These are phyloP conservation scores for Hipparchia semele DNA, from an alignment of 2,888 invertebrate genomes.

Conservation along the genomic window DNA sequence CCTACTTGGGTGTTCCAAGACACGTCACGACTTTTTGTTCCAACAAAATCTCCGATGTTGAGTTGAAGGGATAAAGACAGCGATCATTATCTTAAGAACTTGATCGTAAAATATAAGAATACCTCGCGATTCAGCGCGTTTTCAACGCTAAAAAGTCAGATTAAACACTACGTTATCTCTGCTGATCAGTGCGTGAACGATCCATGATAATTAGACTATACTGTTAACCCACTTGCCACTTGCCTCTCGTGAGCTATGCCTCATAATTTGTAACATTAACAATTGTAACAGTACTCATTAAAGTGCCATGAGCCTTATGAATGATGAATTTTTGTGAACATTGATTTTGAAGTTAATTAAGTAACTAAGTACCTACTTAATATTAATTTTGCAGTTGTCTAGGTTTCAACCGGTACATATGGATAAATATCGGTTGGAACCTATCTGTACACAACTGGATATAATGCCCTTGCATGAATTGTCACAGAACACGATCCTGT, in stretches of 20 bases:
- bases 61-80: too few relatives aligned
- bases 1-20: too few relatives aligned
- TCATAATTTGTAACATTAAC: conserved; percentile 37
- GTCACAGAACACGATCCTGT: too few relatives aligned
- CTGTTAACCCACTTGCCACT: conserved; percentile 44
- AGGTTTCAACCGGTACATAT: too few relatives aligned
- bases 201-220: conserved; percentile 57
- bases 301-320: background rate
- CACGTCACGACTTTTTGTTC: too few relatives aligned
- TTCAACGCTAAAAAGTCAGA: conserved; percentile 11
- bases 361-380: background rate
- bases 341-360: background rate
- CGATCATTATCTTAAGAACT: background rate
- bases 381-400: too few relatives aligned
- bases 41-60: too few relatives aligned
- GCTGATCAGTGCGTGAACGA: conserved; percentile 50
- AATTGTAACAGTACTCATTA: conserved; percentile 18
- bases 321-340: conserved; percentile 1
- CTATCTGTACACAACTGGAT: too few relatives aligned
- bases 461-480: too few relatives aligned
- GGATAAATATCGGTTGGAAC: too few relatives aligned
- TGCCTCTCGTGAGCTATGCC: conserved; percentile 42
- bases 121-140: conserved; percentile 1
- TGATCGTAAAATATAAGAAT: background rate
- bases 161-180: conserved; percentile 19